Conservation (phyloP, 2,113 vertebrate species). For the Pangasianodon hypophthalmus region DNA sequence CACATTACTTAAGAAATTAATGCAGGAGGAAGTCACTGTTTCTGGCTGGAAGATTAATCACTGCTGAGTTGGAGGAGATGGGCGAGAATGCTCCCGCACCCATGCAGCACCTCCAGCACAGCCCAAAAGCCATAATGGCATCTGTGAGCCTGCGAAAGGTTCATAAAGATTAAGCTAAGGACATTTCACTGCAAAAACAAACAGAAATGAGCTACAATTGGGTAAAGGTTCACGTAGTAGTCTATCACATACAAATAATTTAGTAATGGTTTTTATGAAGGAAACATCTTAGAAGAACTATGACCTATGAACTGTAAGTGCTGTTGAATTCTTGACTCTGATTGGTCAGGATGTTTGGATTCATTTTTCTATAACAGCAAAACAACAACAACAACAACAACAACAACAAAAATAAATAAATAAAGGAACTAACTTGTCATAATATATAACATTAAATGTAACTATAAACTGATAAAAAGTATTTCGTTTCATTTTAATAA, state of each 20-base stretch:
- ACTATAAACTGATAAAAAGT: too few relatives aligned
- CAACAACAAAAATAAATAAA: too few relatives aligned
- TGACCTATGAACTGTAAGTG: too few relatives aligned
- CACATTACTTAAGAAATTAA: slow-evolving; percentile 76
- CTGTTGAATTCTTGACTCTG: not conserved
- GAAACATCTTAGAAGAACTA: not conserved
- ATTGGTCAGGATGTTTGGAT: not conserved
- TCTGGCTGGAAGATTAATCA: slow-evolving; percentile 77
- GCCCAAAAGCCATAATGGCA: not conserved
- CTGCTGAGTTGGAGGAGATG: slow-evolving; percentile 61
- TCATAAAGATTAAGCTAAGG: not conserved
- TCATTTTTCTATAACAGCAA: not conserved
- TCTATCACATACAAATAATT: slow-evolving; percentile 24
- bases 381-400: too few relatives aligned
- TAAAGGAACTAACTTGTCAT: too few relatives aligned
- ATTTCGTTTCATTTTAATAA: not conserved
- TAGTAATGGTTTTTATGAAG: not conserved
- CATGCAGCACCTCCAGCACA: slow-evolving; percentile 10
- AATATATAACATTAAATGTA: too few relatives aligned
- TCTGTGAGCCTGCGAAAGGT: not conserved
- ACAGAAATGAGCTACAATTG: slow-evolving; percentile 10
- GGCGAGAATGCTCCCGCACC: slow-evolving; percentile 29
- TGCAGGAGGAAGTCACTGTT: slow-evolving; percentile 75
- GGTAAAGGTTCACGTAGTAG: slow-evolving; percentile 7
- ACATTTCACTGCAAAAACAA: slow-evolving; percentile 1